phyloP scores from a whole-genome alignment of 2,888 invertebrate genomes.

The Kryphioiulus occultus region DNA sequence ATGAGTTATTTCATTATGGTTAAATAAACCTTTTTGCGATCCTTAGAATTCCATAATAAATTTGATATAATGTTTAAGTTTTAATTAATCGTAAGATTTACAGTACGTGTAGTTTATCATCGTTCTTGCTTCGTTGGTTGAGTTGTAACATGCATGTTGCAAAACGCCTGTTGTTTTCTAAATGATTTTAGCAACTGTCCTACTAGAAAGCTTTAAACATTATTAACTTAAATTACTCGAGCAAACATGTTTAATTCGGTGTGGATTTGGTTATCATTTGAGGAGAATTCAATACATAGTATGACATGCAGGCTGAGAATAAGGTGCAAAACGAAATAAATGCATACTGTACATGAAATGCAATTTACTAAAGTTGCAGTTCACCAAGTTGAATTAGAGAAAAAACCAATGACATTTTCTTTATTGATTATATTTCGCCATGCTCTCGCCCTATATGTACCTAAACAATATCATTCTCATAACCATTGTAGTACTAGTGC shows the following conservation, averaged over 20 bases:
- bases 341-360: neutral
- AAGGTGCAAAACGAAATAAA: neutral
- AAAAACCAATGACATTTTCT: neutral
- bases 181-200: neutral
- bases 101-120: too few species aligned
- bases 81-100: neutral
- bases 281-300: neutral
- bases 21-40: too few species aligned
- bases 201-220: neutral
- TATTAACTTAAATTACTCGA: slow-evolving; percentile 1
- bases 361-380: neutral
- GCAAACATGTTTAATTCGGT: neutral
- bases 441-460: neutral
- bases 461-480: neutral
- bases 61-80: too few species aligned
- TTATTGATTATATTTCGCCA: neutral
- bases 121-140: too few species aligned
- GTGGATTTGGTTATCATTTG: neutral
- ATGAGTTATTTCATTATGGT: too few species aligned
- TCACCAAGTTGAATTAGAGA: too few species aligned
- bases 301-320: neutral
- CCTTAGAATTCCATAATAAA: too few species aligned
- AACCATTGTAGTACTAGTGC: neutral
- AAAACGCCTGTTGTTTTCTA: neutral
- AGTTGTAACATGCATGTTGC: too few species aligned